A percentile compares a stretch with the other conserved stretches of the same genome.
These are phyloP conservation scores for Torymus aiolomorphi DNA, from an alignment of 2,888 invertebrate species.

Conservation along the genomic window DNA sequence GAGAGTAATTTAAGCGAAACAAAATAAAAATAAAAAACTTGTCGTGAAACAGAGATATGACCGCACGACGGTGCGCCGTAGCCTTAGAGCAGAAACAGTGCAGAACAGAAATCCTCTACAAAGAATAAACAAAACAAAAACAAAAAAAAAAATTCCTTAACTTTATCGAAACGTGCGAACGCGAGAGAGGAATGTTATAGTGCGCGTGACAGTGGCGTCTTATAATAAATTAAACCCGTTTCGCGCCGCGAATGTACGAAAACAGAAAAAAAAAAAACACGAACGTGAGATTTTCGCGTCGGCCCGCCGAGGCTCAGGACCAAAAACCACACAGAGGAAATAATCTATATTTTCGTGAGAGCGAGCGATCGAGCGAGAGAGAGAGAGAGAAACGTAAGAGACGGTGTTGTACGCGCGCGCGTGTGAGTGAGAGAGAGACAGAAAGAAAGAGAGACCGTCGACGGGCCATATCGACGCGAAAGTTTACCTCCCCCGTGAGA, in stretches of 20 bases:
- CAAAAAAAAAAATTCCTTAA: background rate
- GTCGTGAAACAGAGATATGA: background rate
- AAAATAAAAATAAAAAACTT: constrained; percentile 7
- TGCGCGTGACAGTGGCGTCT: no score
- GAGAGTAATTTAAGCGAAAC: background rate
- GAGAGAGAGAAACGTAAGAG: background rate
- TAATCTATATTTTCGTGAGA: constrained; percentile 50
- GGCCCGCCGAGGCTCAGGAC: constrained; percentile 35
- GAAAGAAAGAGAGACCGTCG: background rate
- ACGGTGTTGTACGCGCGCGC: background rate
- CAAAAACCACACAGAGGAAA: constrained; percentile 36
- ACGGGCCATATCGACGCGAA: constrained; percentile 7
- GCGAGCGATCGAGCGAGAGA: no score
- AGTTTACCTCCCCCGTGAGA: background rate
- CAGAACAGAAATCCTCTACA: constrained; percentile 21
- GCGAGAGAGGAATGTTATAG: no score
- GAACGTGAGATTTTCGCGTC: constrained; percentile 25
- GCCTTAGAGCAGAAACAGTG: constrained; percentile 38
- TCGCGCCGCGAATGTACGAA: background rate
- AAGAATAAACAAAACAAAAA: background rate
- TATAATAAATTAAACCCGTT: no score
- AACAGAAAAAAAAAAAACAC: background rate
- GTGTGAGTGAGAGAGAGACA: background rate
- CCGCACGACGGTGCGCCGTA: constrained; percentile 34
- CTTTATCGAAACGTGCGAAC: no score